Evolutionary conservation across 2,113 vertebrate genomes (phyloP), one percentile per base, ranked within the genome.

Genomic region (Numenius arquata): DNA sequence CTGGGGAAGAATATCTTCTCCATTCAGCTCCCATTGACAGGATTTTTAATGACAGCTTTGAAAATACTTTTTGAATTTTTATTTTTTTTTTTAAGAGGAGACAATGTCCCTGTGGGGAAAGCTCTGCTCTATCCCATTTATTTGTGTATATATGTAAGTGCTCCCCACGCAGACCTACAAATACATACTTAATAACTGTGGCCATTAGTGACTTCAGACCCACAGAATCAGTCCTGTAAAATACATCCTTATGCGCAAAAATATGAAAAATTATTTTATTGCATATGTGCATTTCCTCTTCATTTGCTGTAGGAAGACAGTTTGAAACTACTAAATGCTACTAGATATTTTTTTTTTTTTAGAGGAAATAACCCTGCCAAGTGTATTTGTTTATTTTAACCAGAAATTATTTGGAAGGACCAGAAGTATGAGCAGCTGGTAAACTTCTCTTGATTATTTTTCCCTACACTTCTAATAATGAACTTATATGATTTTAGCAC

Each of bases 361-460:
- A 78, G 43, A 91, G 38, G 20, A 23, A 36, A 63, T 63, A 91
- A 65, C 6, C 18, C 65, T 95, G 70, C 48, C 70, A 79, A 95
- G n/a, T 55, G 26, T 79, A 32, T 85, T 59, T 92, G 47, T 90
- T 90, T 93, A 68, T 91, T 96, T 93, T 79, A 94, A 88, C 47
- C 21, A 61, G 70, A 83, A 90, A 88, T 93, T 50, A 86, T 93
- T 88, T 72, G 61, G 70, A 85, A 92, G 40, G 48, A 66, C 76
- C 63, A 96, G 85, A 93, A 94, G 67, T 71, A 41, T 61, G 85
- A 95, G 85, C 88, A 94, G 94, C 95, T 95, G 88, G 85, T 93
- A 85, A 93, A 67, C 34, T 91, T 95, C 14, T 84, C 62, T 56
- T 85, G 56, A 94, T 91, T 91, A 81, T 94, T 95, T 92, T 34